Evolutionary conservation across 2,797 vertebrate species (phyloP).

Genomic region (Phrynocephalus vlangalii): DNA sequence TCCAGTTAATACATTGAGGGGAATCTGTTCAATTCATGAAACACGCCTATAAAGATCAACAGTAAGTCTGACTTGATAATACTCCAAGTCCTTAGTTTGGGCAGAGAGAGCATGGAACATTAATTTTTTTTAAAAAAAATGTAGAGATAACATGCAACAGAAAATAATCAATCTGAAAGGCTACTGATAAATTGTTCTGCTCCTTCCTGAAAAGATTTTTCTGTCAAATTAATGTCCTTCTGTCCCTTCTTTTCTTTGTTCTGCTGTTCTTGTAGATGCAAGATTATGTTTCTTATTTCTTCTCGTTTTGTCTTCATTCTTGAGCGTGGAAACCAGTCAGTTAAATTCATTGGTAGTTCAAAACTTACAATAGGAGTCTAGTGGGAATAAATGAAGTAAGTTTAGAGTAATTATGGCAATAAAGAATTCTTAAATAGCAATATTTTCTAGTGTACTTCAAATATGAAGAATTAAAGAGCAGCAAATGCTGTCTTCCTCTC

Average conservation of each 20-base stretch:
- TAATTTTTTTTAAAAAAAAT: constrained; percentile 58
- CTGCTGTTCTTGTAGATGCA: constrained; percentile 88
- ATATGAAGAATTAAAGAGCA: background rate
- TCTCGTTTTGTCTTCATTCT: constrained; percentile 97
- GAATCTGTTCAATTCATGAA: constrained; percentile 78
- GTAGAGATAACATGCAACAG: constrained; percentile 71
- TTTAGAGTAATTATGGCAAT: background rate
- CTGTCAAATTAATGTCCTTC: constrained; percentile 81
- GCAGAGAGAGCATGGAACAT: constrained; percentile 60
- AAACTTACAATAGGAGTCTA: constrained; percentile 93
- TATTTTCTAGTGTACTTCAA: background rate
- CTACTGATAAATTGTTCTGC: constrained; percentile 74
- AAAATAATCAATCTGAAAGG: constrained; percentile 79
- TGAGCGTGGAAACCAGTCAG: constrained; percentile 94
- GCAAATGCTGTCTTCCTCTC: background rate
- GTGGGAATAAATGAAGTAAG: constrained; percentile 35
- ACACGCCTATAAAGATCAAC: constrained; percentile 80
- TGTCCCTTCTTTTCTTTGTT: constrained; percentile 81
- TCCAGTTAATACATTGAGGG: constrained; percentile 83
- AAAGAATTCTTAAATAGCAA: background rate
- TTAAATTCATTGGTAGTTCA: constrained; percentile 92
- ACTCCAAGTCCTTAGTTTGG: constrained; percentile 71
- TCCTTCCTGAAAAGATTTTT: constrained; percentile 76
- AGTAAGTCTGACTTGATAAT: constrained; percentile 72
- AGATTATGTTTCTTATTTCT: constrained; percentile 92